Percentiles rank a stretch among this genome's conserved stretches.
Conservation (phyloP, 2,888 invertebrate genomes). For the Bembecia ichneumoniformis region DNA sequence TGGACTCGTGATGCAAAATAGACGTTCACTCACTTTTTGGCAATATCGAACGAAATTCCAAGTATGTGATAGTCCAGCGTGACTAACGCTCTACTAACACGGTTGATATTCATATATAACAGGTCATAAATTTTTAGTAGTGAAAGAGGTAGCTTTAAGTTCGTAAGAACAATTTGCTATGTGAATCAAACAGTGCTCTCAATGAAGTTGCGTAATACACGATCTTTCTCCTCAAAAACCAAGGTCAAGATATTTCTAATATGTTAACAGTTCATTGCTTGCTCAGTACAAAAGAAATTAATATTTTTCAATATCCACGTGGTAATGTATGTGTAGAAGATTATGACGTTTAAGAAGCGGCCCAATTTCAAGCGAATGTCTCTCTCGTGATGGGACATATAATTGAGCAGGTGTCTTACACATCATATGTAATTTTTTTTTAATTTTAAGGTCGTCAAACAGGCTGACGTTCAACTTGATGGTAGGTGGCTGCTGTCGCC, state of each 20-base stretch:
- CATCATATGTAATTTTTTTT: too few species aligned
- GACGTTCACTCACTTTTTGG: background rate
- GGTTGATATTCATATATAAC: too few species aligned
- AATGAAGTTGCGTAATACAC: background rate
- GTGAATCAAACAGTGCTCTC: background rate
- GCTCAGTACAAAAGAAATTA: background rate
- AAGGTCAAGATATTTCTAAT: background rate
- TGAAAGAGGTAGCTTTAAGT: too few species aligned
- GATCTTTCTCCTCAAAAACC: background rate
- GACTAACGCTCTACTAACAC: too few species aligned
- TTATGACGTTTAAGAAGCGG: background rate
- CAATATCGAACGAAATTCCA: background rate
- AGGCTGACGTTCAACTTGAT: too few species aligned
- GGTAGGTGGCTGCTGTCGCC: too few species aligned
- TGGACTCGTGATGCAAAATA: background rate
- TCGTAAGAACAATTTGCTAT: too few species aligned
- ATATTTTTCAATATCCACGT: background rate
- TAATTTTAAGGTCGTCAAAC: too few species aligned
- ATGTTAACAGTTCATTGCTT: background rate
- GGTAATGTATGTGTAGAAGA: background rate
- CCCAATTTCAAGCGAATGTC: background rate
- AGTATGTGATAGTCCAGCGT: too few species aligned
- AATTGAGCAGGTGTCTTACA: too few species aligned
- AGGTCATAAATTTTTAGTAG: too few species aligned
- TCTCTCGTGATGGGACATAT: slow-evolving; percentile 27